phyloP scores from a whole-genome alignment of 2,888 invertebrate genomes.

The Herminia tarsipennalis region DNA sequence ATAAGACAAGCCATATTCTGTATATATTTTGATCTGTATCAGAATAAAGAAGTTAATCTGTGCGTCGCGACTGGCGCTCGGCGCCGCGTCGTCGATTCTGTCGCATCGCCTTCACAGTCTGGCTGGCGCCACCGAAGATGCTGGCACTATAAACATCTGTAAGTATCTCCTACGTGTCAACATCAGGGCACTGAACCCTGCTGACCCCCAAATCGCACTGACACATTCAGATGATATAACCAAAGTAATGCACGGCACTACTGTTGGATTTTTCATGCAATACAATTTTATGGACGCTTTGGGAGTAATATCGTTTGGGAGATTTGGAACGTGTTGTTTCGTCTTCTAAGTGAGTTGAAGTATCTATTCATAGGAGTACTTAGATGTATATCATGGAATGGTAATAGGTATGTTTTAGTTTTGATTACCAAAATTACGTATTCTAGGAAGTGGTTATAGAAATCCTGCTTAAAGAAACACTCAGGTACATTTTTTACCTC shows the following conservation, averaged over 20 bases:
- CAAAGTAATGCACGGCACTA: conserved; percentile 3
- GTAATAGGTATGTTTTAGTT: too few relatives aligned
- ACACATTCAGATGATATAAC: conserved; percentile 23
- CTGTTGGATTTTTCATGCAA: neutral
- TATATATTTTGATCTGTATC: too few relatives aligned
- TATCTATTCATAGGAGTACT: too few relatives aligned
- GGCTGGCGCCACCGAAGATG: conserved; percentile 59
- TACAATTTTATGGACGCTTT: conserved; percentile 1
- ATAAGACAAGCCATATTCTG: too few relatives aligned
- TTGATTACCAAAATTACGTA: too few relatives aligned
- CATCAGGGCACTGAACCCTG: conserved; percentile 51
- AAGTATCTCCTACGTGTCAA: conserved; percentile 42
- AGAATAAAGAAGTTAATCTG: too few relatives aligned
- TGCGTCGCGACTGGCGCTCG: conserved; percentile 30
- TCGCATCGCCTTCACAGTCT: conserved; percentile 54
- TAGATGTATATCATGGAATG: too few relatives aligned
- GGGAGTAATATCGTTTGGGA: neutral
- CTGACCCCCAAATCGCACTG: conserved; percentile 43
- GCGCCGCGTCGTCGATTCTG: conserved; percentile 74
- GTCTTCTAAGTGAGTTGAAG: too few relatives aligned
- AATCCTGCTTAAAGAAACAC: too few relatives aligned
- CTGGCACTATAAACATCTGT: conserved; percentile 59
- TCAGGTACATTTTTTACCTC: too few relatives aligned
- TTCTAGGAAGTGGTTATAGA: too few relatives aligned
- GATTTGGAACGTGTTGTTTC: neutral